A percentile compares a stretch with the other conserved stretches of the same genome.
Conservation (phyloP, 2,113 vertebrate species). For the cattle (Bos taurus) region DNA sequence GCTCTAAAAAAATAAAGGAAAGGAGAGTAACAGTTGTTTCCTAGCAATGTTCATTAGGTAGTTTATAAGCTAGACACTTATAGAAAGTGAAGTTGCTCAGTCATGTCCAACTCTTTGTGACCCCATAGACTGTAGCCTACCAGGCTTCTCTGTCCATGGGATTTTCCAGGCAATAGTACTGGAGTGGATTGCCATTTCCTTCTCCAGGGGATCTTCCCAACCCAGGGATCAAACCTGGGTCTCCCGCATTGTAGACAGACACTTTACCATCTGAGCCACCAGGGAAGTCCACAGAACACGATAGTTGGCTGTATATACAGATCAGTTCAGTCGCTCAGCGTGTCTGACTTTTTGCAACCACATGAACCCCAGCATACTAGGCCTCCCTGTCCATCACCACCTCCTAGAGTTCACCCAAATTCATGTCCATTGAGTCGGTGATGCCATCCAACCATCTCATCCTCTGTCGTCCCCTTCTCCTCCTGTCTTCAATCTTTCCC, state of each 20-base stretch:
- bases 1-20: not conserved
- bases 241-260: too few relatives aligned
- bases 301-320: too few relatives aligned
- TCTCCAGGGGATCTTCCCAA: too few relatives aligned
- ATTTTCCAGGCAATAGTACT: too few relatives aligned
- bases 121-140: too few relatives aligned
- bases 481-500: not conserved
- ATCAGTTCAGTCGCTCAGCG: not conserved
- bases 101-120: too few relatives aligned
- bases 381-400: not conserved
- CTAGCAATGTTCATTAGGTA: not conserved
- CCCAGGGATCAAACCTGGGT: too few relatives aligned
- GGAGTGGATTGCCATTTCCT: too few relatives aligned
- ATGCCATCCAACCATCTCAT: not conserved
- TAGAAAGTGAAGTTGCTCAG: too few relatives aligned
- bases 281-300: not conserved
- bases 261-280: too few relatives aligned
- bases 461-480: rapidly evolving
- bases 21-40: not conserved
- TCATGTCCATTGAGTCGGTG: rapidly evolving
- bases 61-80: not conserved
- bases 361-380: rapidly evolving
- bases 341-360: rapidly evolving
- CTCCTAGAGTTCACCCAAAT: not conserved
- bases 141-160: too few relatives aligned